Percentiles rank a stretch among this genome's conserved stretches.
Conservation (phyloP, 2,888 invertebrate genomes). For the Slavum lentiscoides region DNA sequence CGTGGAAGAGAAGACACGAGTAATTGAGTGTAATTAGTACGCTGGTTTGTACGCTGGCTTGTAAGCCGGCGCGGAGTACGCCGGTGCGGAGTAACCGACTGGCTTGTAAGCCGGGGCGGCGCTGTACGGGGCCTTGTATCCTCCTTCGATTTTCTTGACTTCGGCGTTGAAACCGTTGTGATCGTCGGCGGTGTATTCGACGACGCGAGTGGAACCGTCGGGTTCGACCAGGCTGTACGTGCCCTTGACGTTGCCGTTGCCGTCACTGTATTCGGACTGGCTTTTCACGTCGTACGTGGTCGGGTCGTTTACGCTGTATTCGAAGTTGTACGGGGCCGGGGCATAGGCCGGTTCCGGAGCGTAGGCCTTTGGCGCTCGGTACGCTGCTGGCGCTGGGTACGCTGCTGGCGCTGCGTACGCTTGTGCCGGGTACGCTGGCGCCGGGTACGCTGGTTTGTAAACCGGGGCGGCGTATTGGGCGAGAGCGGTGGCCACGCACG, state of each 20-base stretch:
- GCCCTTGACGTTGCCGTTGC: slow-evolving; percentile 59
- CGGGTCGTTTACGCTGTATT: slow-evolving; percentile 33
- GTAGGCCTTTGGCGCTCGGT: slow-evolving; percentile 38
- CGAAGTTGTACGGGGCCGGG: slow-evolving; percentile 25
- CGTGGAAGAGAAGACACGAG: too few species aligned
- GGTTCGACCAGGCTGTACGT: slow-evolving; percentile 34
- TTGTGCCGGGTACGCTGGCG: slow-evolving; percentile 6
- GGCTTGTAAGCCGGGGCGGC: slow-evolving; percentile 42
- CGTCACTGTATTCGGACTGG: slow-evolving; percentile 58
- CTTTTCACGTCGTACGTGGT: slow-evolving; percentile 27
- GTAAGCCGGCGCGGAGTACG: slow-evolving; percentile 19
- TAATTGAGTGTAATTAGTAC: slow-evolving; percentile 19
- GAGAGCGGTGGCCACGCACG: slow-evolving; percentile 56
- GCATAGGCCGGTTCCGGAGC: slow-evolving; percentile 16
- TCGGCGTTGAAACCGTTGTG: slow-evolving; percentile 43
- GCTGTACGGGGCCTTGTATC: slow-evolving; percentile 41
- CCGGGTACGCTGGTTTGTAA: neutral
- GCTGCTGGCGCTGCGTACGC: too few species aligned
- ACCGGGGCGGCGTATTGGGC: slow-evolving; percentile 52
- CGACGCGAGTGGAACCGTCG: slow-evolving; percentile 74
- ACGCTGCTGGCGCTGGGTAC: slow-evolving; percentile 1
- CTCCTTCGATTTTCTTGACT: slow-evolving; percentile 44
- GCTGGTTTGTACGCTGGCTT: slow-evolving; percentile 10
- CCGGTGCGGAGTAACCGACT: slow-evolving; percentile 16
- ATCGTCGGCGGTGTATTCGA: slow-evolving; percentile 64